These are phyloP conservation scores for Acleris emargana DNA, from an alignment of 2,888 invertebrate genomes.

Conservation along the genomic window DNA sequence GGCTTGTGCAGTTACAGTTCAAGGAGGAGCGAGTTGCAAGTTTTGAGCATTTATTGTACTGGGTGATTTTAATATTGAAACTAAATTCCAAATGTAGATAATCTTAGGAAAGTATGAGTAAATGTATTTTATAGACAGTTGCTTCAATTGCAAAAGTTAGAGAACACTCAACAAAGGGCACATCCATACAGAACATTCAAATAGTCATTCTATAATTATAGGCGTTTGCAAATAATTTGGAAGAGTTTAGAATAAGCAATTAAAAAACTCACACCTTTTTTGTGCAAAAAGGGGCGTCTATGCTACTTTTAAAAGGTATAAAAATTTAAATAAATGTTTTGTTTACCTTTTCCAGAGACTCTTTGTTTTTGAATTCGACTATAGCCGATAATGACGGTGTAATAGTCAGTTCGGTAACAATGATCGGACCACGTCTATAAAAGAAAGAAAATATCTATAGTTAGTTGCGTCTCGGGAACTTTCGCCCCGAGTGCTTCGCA, in stretches of 20 bases:
- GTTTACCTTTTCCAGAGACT: constrained; percentile 82
- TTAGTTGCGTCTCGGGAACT: constrained; percentile 69
- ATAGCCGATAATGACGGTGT: constrained; percentile 84
- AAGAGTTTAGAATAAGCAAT: constrained; percentile 64
- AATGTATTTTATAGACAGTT: too few species aligned
- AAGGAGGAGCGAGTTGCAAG: too few species aligned
- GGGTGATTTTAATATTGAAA: too few species aligned
- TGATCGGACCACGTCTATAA: constrained; percentile 84
- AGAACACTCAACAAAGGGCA: constrained; percentile 47
- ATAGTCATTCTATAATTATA: constrained; percentile 75
- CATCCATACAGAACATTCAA: constrained; percentile 79
- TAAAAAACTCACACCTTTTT: constrained; percentile 47
- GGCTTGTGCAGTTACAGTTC: too few species aligned
- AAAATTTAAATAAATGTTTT: constrained; percentile 76
- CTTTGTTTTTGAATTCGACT: constrained; percentile 84
- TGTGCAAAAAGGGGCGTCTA: constrained; percentile 47
- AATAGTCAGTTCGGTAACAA: constrained; percentile 83
- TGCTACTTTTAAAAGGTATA: constrained; percentile 53
- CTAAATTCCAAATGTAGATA: too few species aligned
- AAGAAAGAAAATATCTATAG: constrained; percentile 78
- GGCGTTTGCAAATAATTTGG: constrained; percentile 63
- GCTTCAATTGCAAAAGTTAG: constrained; percentile 8
- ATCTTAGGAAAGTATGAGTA: too few species aligned
- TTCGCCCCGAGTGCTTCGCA: constrained; percentile 61
- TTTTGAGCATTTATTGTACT: too few species aligned